Base-by-base conservation (phyloP, 2,113 vertebrate genomes). In the Drymodes brunneopygia region DNA sequence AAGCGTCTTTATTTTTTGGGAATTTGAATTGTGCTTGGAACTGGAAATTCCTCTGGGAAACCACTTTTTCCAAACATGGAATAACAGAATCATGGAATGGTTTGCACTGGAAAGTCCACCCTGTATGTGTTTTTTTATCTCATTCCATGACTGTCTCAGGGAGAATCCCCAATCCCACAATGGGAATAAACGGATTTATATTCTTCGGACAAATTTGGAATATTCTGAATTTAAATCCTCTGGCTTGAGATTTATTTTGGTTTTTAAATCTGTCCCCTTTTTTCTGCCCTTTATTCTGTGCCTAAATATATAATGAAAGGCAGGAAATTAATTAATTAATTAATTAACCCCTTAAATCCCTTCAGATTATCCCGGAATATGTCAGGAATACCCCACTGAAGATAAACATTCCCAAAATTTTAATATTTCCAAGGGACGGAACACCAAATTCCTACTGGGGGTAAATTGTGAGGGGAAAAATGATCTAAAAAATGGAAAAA, bases 1-100 rank as follows among this genome's bases (percentile, higher is more conserved):
- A 31, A 11, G 8, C 18, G 3, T 15, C 16, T 19, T 33, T 6
- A 27, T 2, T 79, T 54, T 58, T 56, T 28, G 35, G 40, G 36
- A 64, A 58, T 15, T 92, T 38, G 38, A 38, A 38, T 38, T 38
- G 38, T 38, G 36, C 40, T 35, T 33, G 29, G 35, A 19, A 36
- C 18, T 67, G 62, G 44, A 12, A 33, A 20, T 15, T 77, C 31
- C 73, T 61, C 45, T 17, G 72, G n/a, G 24, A 75, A 93, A 36
- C 3, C 2, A 0, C 25, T 11, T 45, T 77, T 29, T 64, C 67
- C 58, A 28, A n/a, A 20, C 9, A 12, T 2, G 19, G 33, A 29
- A 22, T 61, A 24, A 15, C 1, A 10, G 57, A 33, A 31, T 31
- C 50, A 6, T 22, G n/a, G 78, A 50, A 65, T n/a, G 19, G 5